Evolutionary conservation across 2,113 vertebrate species (phyloP), one percentile per base, ranked within the genome.

Genomic region (Camarhynchus parvulus): DNA sequence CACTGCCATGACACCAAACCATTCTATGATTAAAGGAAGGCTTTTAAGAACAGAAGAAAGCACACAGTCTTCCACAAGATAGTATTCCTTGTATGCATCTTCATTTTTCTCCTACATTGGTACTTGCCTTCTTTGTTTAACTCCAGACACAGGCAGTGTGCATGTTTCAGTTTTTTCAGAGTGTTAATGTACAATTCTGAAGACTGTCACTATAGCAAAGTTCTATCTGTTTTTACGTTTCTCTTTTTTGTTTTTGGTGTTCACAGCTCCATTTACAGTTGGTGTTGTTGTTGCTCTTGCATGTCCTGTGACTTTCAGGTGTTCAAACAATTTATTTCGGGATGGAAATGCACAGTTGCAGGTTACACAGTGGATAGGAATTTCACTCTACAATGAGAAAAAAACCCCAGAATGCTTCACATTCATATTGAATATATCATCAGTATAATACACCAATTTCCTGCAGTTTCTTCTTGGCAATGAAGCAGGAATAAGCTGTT

Each of bases 271-370:
- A 37, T 81, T 97, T 46, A 97, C 81, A 27, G 97, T 64, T 0
- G 93, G 69, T 10, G 95, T 44, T 17, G 96, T 62, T 25, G 98
- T 83, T 3, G 98, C 98, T 30, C 94, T 98, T 68, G 99, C 98
- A 9, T 99, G 99, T 66, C 99, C 99, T 7, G 98, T 99, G 44
- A 96, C 97, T 97, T 99, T 99, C 63, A 99, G 97, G 70, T 99
- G 99, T 91, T 99, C 99, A 77, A 99, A 99, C 68, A 99, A 96
- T 96, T 99, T 99, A 96, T 99, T 99, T 96, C 99, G 98, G 8
- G 99, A 99, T 53, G 98, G 63, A 96, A 99, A 99, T 42, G 98
- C 98, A 77, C 95, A 96, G 76, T 97, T 97, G 88, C 99, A 99
- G 69, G 98, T 98, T 70, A 98, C 98, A 72, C 99, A 99, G 88